Percentiles rank a stretch among this genome's conserved stretches.
Evolutionary conservation across 2,797 vertebrate genomes (phyloP).

Genomic region (Lepus townsendii): DNA sequence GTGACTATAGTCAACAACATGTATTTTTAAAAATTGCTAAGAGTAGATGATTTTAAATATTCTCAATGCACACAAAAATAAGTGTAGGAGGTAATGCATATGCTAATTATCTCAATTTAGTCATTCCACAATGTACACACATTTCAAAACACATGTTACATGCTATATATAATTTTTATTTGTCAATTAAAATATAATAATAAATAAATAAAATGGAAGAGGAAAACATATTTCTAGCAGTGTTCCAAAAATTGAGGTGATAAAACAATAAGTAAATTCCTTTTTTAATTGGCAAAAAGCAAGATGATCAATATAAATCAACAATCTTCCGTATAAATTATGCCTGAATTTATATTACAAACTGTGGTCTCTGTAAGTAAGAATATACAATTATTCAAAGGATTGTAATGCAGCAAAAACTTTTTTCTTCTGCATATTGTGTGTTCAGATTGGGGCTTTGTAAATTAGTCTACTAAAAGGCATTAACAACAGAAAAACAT

Average conservation of each 20-base stretch:
- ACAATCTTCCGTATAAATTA: neutral
- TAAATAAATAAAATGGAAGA: neutral
- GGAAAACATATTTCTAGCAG: neutral
- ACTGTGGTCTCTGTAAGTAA: neutral
- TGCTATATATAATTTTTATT: neutral
- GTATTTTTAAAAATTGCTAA: neutral
- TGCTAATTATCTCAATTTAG: neutral
- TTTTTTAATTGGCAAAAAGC: conserved; percentile 51
- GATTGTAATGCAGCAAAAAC: neutral
- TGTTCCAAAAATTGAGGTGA: neutral
- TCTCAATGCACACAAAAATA: neutral
- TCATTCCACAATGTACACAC: neutral
- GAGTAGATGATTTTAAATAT: neutral
- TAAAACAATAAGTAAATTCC: neutral
- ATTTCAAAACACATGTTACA: neutral
- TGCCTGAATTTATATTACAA: neutral
- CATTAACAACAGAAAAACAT: neutral
- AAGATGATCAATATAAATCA: neutral
- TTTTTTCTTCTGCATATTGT: neutral
- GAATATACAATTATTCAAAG: conserved; percentile 15
- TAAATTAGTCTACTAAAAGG: neutral
- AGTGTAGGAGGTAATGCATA: neutral
- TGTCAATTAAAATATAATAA: neutral
- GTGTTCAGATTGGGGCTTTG: neutral
- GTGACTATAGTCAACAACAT: neutral